Evolutionary conservation across 2,113 vertebrate genomes (phyloP).

Genomic region (Rafetus swinhoei): DNA sequence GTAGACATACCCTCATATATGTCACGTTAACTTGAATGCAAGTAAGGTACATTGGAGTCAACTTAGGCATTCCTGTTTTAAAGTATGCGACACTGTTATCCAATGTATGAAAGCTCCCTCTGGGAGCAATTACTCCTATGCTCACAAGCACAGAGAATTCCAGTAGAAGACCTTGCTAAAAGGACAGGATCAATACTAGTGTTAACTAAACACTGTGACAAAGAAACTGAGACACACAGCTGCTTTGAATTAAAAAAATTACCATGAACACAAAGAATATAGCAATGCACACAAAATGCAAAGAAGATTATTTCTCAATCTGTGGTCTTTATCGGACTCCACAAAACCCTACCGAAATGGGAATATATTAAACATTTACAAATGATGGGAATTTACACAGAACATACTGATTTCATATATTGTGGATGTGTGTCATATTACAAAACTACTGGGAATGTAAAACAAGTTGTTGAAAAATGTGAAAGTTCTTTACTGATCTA

Average conservation of each 20-base stretch:
- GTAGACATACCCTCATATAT: too few relatives aligned
- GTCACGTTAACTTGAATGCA: background rate
- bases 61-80: background rate
- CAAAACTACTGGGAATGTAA: slow-evolving; percentile 14
- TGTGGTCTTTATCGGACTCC: fast-evolving
- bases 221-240: background rate
- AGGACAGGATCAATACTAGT: background rate
- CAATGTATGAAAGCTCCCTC: background rate
- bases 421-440: background rate
- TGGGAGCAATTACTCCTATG: background rate
- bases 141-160: background rate
- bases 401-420: background rate
- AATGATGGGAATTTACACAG: background rate
- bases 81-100: background rate
- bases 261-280: background rate
- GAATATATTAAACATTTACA: background rate
- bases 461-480: background rate
- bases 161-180: background rate
- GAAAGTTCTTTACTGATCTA: background rate
- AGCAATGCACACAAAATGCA: background rate
- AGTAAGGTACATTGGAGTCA: background rate
- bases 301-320: background rate
- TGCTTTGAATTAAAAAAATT: slow-evolving; percentile 7
- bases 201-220: background rate
- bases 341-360: background rate